Percentiles rank a stretch among this genome's conserved stretches.
phyloP scores from a whole-genome alignment of 2,888 invertebrate species.

The Hololepta plana region DNA sequence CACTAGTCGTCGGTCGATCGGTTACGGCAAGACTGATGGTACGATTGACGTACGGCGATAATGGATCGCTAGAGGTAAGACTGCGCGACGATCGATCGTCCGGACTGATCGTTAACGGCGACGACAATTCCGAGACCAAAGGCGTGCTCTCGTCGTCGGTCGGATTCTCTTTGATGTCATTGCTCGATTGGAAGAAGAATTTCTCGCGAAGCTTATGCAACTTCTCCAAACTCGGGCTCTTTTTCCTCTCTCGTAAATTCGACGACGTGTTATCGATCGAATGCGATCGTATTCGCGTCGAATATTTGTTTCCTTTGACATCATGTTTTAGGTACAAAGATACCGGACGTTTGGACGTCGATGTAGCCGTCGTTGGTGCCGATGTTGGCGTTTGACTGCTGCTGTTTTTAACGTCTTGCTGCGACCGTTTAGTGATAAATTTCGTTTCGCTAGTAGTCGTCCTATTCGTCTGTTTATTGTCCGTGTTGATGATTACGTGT shows the following conservation, averaged over 20 bases:
- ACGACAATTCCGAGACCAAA: conserved; percentile 32
- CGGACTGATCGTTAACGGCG: conserved; percentile 17
- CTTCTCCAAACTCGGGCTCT: conserved; percentile 17
- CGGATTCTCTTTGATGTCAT: conserved; percentile 18
- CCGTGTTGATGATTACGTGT: conserved; percentile 21
- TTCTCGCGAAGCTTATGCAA: conserved; percentile 23
- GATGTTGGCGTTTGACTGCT: conserved; percentile 10
- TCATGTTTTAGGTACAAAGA: conserved; percentile 18
- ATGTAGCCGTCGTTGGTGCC: background rate
- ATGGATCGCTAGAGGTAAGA: conserved; percentile 16
- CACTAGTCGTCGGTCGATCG: too few species aligned
- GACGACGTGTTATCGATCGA: conserved; percentile 19
- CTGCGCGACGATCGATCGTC: conserved; percentile 13
- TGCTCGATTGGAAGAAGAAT: conserved; percentile 22
- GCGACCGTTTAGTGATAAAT: conserved; percentile 12
- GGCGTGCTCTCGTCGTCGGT: conserved; percentile 53
- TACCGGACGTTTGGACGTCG: conserved; percentile 15
- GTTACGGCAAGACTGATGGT: conserved; percentile 11
- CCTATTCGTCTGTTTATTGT: conserved; percentile 10
- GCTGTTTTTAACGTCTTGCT: conserved; percentile 14
- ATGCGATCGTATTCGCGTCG: conserved; percentile 19
- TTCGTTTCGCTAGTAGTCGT: conserved; percentile 9
- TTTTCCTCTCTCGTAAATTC: too few species aligned
- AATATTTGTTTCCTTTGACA: conserved; percentile 11
- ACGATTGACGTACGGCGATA: conserved; percentile 17